Evolutionary conservation across 2,113 vertebrate genomes (phyloP), one percentile per base, ranked within the genome.

Genomic region (Jaculus jaculus): DNA sequence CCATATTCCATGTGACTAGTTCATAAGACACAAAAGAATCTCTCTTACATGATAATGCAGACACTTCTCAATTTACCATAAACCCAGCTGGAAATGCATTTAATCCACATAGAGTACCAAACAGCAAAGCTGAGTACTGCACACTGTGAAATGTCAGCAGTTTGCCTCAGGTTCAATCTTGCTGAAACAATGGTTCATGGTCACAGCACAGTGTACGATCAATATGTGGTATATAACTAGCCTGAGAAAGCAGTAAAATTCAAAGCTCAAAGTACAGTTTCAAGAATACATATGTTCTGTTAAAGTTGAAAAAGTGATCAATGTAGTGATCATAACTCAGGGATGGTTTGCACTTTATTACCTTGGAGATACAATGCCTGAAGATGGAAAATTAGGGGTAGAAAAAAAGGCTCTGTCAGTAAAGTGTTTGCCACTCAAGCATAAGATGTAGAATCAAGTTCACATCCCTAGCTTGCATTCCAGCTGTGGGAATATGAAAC

Each of bases 61-160:
- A 39, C 68, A 42, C 4, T 74, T 3, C 58, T 17, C 58, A 30
- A 47, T 15, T 63, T 63, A 12, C 4, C 2, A 42, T 75, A 21
- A 5, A 37, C 12, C 32, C 34, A 74, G 18, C 8, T 11, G 26
- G 32, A 68, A 68, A 68, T 84, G 18, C 17, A 84, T 51, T 66
- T 42, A 68, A n/a, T 68, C 20, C 15, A 32, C 11, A 51, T 24
- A n/a, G 5, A 84, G n/a, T 69, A 17, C 21, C 20, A 34, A 75
- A 47, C 8, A 65, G 63, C 13, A 1, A n/a, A 15, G 30, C 26
- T 47, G 37, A 34, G 17, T n/a, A 34, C 17, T 34, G 13, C 60
- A 77, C 3, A 66, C 72, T 24, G 3, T 13, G 24, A 3, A 0
- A 0, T 8, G 17, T 10, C 28, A n/a, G 39, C 15, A 26, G 21